Base-by-base conservation (phyloP, 2,113 vertebrate species). In the Mus pahari region DNA sequence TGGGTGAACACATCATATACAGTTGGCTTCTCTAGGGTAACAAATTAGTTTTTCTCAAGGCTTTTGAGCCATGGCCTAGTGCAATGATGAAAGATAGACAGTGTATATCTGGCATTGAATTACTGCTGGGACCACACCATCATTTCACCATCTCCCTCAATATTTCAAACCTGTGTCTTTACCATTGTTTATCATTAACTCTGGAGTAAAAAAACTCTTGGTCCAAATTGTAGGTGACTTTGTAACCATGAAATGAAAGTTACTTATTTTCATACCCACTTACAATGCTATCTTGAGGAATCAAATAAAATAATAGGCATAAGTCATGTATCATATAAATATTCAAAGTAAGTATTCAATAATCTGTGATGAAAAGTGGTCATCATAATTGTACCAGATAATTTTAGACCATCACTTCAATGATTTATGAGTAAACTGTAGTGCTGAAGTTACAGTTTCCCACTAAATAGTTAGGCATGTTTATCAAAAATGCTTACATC, bases 401-500 rank as follows among this genome's bases (percentile, higher is more conserved):
- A 39, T 20, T 92, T 53, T 95, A 9, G 12, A 87, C 22, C 22
- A 84, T 74, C 33, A 60, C 42, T 78, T 16, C 17, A 74, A 5
- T 5, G 7, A 53, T 86, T n/a, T 86, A 17, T 31, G 19, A 39
- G 53, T 89, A 68, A 78, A 83, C 31, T 58, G 0, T 33, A 66
- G 17, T 89, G 58, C n/a, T 93, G 24, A 89, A 71, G 64, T 60
- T 50, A 9, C 4, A 86, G 13, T 14, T 70, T 48, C 90, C 28
- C 55, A 3, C 22, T 71, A 66, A 82, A 31, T 24, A 78, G 60
- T 58, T 45, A 75, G 70, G 3, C 68, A 50, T 79, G 3, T 24
- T 96, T 55, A 84, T 87, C 94, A 96, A 33, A 92, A 68, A 81
- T 31, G 71, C 26, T 94, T 77, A 73, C 66, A 94, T 82, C 55